Evolutionary conservation across 1,140 invertebrate species (phyloP), one percentile per base, ranked within the genome.

Genomic region (Tribolium madens): DNA sequence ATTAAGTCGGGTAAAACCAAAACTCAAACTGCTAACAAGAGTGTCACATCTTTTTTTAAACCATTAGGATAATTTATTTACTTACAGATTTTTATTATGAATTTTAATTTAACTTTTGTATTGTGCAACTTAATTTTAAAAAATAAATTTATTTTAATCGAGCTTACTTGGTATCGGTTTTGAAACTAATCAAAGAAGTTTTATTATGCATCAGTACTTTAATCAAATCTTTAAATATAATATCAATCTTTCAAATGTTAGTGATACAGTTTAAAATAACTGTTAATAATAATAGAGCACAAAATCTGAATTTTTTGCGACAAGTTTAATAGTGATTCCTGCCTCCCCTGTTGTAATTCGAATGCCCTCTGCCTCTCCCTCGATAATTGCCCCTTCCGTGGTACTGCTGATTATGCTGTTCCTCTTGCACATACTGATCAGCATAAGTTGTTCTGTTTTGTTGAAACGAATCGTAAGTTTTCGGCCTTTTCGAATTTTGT

Each of bases 351-450:
- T 84, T 81, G 72, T 86, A 85, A 70, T 85, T 85, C 3, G 84
- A 84, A 12, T 84, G 75, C 9, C 86, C 83, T 48, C 82, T 78
- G 7, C 52, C 52, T 4, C 73, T 68, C 14, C 70, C 74, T 14
- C 71, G n/a, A 33, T 47, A 31, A 12, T 69, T 73, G 14, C 78
- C 76, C 53, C 79, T 76, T 2, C 75, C 71, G 42, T 83, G 78
- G 76, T 86, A 82, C 48, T 86, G 82, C 53, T 84, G 82, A 82
- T 85, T 85, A 68, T 83, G 81, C 31, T 84, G 78, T 31, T 74
- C 81, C 57, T 86, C 85, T 76, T 85, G 82, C 31, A 85, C 84
- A 77, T 85, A 86, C 68, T 86, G 84, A 80, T 86, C 85, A 10
- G 85, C 83, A 69, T 86, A 86, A 3, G 80, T 83, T 7, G 74